Evolutionary conservation across 2,113 vertebrate genomes (phyloP), one percentile per base, ranked within the genome.

Genomic region (Salvator merianae): DNA sequence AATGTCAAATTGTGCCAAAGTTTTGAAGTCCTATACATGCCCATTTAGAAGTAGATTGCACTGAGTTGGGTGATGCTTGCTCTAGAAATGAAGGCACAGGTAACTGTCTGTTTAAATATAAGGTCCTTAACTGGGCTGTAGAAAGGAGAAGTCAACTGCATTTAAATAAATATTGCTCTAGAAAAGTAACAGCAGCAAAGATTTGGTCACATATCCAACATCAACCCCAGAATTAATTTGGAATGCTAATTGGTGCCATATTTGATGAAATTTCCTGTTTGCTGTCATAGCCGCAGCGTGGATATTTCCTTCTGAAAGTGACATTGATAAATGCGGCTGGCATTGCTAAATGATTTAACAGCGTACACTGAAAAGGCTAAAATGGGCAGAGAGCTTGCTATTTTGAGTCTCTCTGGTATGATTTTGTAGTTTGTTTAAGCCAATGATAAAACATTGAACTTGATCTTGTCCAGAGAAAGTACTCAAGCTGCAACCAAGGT

Each of bases 311-410:
- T n/a, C 28, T 8, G 9, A 4, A 36, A 59, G 30, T 70, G 63
- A 59, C 65, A 14, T 70, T 77, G 47, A 77, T 84, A 47, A 77
- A 68, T 84, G 65, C 66, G 68, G 47, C 43, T 70, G 74, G 36
- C 65, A 22, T n/a, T 22, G 34, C 28, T 59, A 55, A 84, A 77
- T 18, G 6, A 32, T 84, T 77, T 70, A 77, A 50, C 65, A 40
- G 74, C 18, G 5, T 7, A 6, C 26, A 28, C 47, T 24, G 20
- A 32, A 70, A 12, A 26, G 34, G 38, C 47, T 26, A 47, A 77
- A 47, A 77, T 47, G 53, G 66, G 34, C 38, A 62, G 38, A 59
- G 38, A 43, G n/a, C 28, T 62, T 34, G 7, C 43, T 32, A 71
- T 69, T 71, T 32, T 71, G 53, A 84, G 7, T 43, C 30, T 43